Evolutionary conservation across 2,797 vertebrate species (phyloP).

Genomic region (Manis pentadactyla): DNA sequence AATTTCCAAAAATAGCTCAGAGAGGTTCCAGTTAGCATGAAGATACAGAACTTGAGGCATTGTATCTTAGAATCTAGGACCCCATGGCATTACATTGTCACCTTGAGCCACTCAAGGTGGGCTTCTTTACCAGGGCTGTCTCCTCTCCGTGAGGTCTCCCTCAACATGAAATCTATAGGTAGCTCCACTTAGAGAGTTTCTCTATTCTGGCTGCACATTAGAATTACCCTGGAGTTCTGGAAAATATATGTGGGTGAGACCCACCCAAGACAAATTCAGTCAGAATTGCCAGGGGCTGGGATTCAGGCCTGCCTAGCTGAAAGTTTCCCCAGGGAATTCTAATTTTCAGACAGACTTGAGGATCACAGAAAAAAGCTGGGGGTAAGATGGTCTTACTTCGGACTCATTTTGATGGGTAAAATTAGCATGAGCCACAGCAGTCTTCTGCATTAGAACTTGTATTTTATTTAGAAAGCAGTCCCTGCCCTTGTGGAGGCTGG

Average conservation of each 20-base stretch:
- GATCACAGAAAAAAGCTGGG: not conserved
- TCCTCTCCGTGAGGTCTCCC: not conserved
- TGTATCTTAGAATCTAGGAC: not conserved
- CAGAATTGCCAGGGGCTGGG: too few relatives aligned
- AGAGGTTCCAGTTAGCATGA: not conserved
- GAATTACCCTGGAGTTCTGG: not conserved
- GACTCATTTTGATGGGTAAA: not conserved
- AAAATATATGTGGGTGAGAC: not conserved
- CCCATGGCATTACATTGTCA: accelerated
- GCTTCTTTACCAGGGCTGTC: not conserved
- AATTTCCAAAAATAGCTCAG: not conserved
- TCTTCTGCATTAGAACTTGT: not conserved
- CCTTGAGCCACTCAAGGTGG: not conserved
- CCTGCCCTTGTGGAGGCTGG: not conserved
- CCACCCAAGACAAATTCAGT: not conserved
- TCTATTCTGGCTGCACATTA: not conserved
- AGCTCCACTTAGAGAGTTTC: not conserved
- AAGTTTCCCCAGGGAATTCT: not conserved
- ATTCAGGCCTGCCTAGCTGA: not conserved
- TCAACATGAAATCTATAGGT: not conserved
- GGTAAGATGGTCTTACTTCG: not conserved
- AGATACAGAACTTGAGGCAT: not conserved
- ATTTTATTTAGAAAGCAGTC: not conserved
- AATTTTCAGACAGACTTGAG: not conserved
- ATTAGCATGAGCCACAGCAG: not conserved